Conservation (phyloP, 1,140 invertebrate species). For the Musca domestica region DNA sequence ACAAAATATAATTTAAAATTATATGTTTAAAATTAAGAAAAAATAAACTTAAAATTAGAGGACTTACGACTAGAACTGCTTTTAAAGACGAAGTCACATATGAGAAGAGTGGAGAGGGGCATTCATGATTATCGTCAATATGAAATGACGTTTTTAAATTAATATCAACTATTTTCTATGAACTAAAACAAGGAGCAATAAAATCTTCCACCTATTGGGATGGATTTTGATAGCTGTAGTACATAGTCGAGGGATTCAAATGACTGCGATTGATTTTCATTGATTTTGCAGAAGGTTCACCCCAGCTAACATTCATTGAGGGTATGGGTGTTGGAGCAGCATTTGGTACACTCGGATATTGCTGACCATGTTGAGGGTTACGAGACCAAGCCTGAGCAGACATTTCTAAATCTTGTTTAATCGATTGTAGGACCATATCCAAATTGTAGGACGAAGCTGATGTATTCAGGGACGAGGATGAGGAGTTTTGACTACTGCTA, state of each 20-base stretch:
- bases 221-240: conserved; percentile 35
- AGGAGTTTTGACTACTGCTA: conserved; percentile 18
- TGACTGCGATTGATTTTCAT: conserved; percentile 36
- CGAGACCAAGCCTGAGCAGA: conserved; percentile 46
- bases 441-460: conserved; percentile 32
- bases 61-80: not conserved
- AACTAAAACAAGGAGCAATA: not conserved
- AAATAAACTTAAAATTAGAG: not conserved
- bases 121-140: conserved; percentile 12
- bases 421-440: conserved; percentile 43
- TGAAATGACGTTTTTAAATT: conserved; percentile 5
- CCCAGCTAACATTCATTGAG: conserved; percentile 44
- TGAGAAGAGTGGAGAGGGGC: not conserved
- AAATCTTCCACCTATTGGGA: too few relatives aligned
- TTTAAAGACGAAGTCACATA: conserved; percentile 7
- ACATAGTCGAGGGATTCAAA: conserved; percentile 34
- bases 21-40: conserved; percentile 3
- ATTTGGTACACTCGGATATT: conserved; percentile 19
- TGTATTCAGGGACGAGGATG: not conserved
- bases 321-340: conserved; percentile 23
- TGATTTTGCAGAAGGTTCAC: conserved; percentile 40
- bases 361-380: conserved; percentile 1
- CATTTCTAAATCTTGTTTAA: conserved; percentile 45
- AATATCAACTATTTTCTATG: not conserved
- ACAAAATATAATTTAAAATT: conserved; percentile 6